Conservation (phyloP, 2,113 vertebrate genomes). For the Perccottus glenii region DNA sequence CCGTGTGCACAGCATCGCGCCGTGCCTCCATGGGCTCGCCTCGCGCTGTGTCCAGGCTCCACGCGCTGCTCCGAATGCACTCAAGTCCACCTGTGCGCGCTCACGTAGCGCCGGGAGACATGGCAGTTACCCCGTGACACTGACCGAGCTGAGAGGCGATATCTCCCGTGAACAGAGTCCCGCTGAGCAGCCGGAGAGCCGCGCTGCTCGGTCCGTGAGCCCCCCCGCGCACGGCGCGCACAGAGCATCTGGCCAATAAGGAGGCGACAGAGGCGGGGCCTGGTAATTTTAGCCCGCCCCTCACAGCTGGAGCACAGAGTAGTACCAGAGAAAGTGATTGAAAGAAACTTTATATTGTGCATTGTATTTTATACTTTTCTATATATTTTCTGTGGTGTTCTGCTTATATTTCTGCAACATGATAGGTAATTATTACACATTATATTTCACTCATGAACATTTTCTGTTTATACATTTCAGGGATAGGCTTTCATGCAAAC, state of each 20-base stretch:
- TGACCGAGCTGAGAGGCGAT: neutral
- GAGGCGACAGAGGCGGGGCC: slow-evolving; percentile 51
- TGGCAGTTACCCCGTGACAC: neutral
- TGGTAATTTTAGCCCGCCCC: neutral
- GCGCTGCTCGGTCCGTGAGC: slow-evolving; percentile 36
- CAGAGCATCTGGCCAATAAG: slow-evolving; percentile 51
- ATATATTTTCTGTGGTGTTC: too few species aligned
- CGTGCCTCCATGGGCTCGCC: slow-evolving; percentile 85
- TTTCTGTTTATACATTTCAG: too few species aligned
- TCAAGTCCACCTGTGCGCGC: neutral
- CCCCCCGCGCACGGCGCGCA: neutral
- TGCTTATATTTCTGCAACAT: too few species aligned
- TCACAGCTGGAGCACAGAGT: neutral
- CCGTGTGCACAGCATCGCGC: slow-evolving; percentile 94
- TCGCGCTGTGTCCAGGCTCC: neutral
- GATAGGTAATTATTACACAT: too few species aligned
- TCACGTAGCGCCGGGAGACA: neutral
- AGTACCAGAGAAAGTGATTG: neutral
- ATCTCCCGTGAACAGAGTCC: neutral
- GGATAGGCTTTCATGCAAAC: too few species aligned
- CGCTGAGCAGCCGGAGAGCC: slow-evolving; percentile 30
- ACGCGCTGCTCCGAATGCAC: slow-evolving; percentile 2
- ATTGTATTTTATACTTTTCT: too few species aligned
- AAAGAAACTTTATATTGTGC: too few species aligned
- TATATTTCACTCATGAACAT: too few species aligned